Evolutionary conservation across 2,888 invertebrate genomes (phyloP).

Genomic region (Neelides folsomi): DNA sequence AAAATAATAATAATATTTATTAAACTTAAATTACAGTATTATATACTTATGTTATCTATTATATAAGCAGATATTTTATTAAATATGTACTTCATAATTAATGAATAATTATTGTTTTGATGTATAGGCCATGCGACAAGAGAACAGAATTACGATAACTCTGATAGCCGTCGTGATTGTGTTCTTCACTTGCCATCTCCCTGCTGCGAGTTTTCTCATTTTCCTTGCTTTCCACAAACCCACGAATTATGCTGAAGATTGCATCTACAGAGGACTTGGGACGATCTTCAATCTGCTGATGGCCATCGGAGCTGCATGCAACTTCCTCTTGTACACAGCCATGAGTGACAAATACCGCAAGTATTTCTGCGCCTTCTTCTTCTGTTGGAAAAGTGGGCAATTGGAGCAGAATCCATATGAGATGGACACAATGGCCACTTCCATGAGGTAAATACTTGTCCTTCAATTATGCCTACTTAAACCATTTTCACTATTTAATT

Average conservation of each 20-base stretch:
- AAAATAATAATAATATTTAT: too few species aligned
- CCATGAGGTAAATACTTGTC: too few species aligned
- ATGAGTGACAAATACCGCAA: constrained; percentile 59
- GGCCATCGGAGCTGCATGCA: constrained; percentile 58
- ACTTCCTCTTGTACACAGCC: constrained; percentile 63
- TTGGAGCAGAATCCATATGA: constrained; percentile 7
- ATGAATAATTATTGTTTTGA: background rate
- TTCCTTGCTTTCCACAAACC: constrained; percentile 44
- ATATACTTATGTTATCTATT: too few species aligned
- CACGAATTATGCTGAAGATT: constrained; percentile 33
- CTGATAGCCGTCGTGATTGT: constrained; percentile 61
- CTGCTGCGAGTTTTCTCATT: constrained; percentile 49
- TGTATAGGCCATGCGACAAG: constrained; percentile 43
- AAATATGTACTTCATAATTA: too few species aligned
- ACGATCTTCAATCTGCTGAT: constrained; percentile 59
- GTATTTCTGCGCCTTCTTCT: constrained; percentile 16
- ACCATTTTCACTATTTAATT: too few species aligned
- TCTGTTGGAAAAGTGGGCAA: constrained; percentile 13
- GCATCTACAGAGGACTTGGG: constrained; percentile 45
- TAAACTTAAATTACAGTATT: too few species aligned
- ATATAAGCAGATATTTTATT: too few species aligned
- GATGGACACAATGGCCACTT: constrained; percentile 8
- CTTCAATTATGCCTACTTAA: too few species aligned
- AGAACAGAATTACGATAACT: constrained; percentile 61
- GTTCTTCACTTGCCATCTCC: constrained; percentile 60